phyloP scores from a whole-genome alignment of 2,113 vertebrate species.

The western clawed frog (Xenopus tropicalis) region DNA sequence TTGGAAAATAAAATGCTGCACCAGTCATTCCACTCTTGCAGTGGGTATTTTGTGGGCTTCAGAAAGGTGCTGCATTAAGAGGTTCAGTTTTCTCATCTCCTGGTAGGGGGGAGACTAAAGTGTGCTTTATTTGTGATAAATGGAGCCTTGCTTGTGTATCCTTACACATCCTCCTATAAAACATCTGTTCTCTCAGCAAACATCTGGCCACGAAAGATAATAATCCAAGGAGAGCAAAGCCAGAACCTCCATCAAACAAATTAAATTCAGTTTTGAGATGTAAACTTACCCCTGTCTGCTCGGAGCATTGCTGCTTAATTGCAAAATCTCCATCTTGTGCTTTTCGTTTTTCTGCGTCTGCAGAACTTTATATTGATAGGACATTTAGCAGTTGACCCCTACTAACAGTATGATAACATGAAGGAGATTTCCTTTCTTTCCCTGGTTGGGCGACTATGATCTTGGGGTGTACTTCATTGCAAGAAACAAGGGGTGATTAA shows the following conservation, averaged over 20 bases:
- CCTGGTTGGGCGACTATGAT: too few relatives aligned
- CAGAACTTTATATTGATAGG: too few relatives aligned
- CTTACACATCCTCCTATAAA: constrained; percentile 42
- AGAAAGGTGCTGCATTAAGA: constrained; percentile 3
- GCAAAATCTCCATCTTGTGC: too few relatives aligned
- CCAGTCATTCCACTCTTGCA: constrained; percentile 12
- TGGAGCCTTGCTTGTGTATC: constrained; percentile 25
- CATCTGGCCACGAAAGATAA: constrained; percentile 41
- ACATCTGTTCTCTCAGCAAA: constrained; percentile 43
- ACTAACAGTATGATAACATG: too few relatives aligned
- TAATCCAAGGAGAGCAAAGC: constrained; percentile 29
- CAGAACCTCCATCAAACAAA: constrained; percentile 32
- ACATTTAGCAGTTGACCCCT: too few relatives aligned
- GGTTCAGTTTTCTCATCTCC: constrained; percentile 7
- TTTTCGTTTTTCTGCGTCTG: too few relatives aligned
- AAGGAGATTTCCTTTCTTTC: too few relatives aligned
- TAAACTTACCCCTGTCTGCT: neutral
- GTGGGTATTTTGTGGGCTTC: constrained; percentile 19
- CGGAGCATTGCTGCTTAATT: too few relatives aligned
- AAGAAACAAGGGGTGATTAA: too few relatives aligned
- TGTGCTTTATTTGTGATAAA: constrained; percentile 43
- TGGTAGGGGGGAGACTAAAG: constrained; percentile 34
- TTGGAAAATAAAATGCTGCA: neutral
- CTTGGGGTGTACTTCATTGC: too few relatives aligned
- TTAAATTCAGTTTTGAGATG: constrained; percentile 1